These are phyloP conservation scores for Euplexia lucipara DNA, from an alignment of 2,888 invertebrate genomes.

Conservation along the genomic window DNA sequence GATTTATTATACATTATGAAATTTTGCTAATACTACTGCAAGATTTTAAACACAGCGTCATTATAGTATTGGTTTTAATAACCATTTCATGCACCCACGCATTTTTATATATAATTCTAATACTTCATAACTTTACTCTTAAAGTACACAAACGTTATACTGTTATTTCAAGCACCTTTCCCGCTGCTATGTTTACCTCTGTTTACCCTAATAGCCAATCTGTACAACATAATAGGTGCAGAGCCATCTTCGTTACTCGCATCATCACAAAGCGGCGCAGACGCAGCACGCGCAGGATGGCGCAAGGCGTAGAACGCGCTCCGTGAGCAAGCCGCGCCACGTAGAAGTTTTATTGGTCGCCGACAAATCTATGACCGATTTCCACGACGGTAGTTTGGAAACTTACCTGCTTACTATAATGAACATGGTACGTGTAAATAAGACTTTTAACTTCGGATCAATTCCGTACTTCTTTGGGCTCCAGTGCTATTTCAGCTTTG, in stretches of 20 bases:
- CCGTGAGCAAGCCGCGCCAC: constrained; percentile 94
- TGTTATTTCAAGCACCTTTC: not conserved
- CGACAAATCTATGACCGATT: constrained; percentile 96
- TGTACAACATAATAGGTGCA: constrained; percentile 56
- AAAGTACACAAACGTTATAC: not conserved
- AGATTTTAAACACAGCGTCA: not conserved
- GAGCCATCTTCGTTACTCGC: constrained; percentile 74
- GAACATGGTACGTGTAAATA: constrained; percentile 94
- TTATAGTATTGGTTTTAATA: too few relatives aligned
- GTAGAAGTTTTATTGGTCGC: constrained; percentile 97
- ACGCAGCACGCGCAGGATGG: constrained; percentile 56
- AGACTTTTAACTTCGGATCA: constrained; percentile 1
- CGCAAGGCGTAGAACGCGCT: constrained; percentile 86
- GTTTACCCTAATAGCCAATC: constrained; percentile 24
- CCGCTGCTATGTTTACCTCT: constrained; percentile 7
- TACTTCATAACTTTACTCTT: not conserved
- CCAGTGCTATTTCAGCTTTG: not conserved
- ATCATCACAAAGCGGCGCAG: constrained; percentile 71
- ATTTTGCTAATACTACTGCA: too few relatives aligned
- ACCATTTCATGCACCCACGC: too few relatives aligned
- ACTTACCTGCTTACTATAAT: constrained; percentile 97
- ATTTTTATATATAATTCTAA: not conserved
- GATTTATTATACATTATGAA: too few relatives aligned
- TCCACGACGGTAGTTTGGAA: constrained; percentile 96
- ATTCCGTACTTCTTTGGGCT: constrained; percentile 20